A percentile compares a stretch with the other conserved stretches of the same genome.
phyloP scores from a whole-genome alignment of 2,113 vertebrate genomes.

The Gulo gulo region DNA sequence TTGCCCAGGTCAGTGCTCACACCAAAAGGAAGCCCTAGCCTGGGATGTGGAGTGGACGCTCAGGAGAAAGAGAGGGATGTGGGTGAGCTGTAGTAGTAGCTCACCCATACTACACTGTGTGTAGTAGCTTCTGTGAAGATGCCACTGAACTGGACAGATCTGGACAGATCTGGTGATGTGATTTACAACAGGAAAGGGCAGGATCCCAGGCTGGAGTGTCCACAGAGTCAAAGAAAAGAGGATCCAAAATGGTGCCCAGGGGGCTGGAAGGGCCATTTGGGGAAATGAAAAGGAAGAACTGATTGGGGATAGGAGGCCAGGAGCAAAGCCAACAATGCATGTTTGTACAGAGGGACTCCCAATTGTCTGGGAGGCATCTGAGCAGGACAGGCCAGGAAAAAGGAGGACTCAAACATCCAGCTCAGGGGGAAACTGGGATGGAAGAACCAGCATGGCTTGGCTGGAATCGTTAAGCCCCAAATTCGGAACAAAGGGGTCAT shows the following conservation, averaged over 20 bases:
- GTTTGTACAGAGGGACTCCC: neutral
- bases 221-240: neutral
- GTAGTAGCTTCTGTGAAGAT: neutral
- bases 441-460: neutral
- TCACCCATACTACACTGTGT: no score
- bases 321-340: neutral
- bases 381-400: no score
- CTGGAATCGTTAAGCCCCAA: neutral
- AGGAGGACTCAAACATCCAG: neutral
- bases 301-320: no score
- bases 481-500: no score
- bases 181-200: neutral
- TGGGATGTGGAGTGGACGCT: rapidly evolving
- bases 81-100: no score
- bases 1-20: neutral
- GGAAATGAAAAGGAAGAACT: neutral
- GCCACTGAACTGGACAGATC: rapidly evolving
- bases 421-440: neutral
- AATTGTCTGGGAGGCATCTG: neutral
- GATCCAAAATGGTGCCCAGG: rapidly evolving
- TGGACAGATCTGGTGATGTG: neutral
- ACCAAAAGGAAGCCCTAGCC: neutral
- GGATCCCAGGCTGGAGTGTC: neutral
- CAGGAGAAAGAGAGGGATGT: neutral
- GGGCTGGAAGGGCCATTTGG: neutral